Percentiles rank a stretch among this genome's conserved stretches.
These are phyloP conservation scores for Tragelaphus buxtoni DNA, from an alignment of 2,113 vertebrate genomes.

Conservation along the genomic window DNA sequence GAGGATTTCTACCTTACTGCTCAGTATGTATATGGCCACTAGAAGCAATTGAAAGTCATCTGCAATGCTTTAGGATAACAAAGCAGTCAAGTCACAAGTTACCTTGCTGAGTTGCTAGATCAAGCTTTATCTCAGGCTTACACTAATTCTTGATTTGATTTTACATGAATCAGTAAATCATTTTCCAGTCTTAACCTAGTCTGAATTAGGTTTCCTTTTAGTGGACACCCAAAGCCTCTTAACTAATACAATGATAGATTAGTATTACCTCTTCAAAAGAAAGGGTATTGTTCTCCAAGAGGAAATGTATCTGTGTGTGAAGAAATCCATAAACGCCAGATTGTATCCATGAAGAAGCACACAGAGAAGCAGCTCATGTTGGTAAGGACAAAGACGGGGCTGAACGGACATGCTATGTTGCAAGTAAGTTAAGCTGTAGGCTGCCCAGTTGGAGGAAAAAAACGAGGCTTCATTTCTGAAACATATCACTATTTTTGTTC, in stretches of 20 bases:
- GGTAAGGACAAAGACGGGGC: background rate
- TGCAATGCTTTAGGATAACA: background rate
- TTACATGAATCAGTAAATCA: background rate
- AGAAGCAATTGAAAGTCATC: background rate
- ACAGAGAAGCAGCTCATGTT: background rate
- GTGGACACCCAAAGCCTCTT: background rate
- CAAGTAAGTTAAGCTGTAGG: background rate
- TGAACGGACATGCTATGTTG: background rate
- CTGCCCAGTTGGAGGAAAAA: background rate
- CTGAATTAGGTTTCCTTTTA: background rate
- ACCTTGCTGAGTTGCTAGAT: background rate
- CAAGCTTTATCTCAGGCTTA: background rate
- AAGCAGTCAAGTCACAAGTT: background rate
- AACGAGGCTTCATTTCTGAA: background rate
- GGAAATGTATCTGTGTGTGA: background rate
- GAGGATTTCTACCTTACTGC: background rate
- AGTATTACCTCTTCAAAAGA: background rate
- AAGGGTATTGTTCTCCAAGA: background rate
- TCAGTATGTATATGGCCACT: background rate
- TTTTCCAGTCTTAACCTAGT: background rate
- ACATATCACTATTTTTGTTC: background rate
- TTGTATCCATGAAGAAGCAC: background rate
- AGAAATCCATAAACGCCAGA: background rate
- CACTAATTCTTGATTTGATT: background rate
- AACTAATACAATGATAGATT: background rate